Percentiles rank a stretch among this genome's conserved stretches.
phyloP scores from a whole-genome alignment of 2,888 invertebrate species.

The Cremastobaeus sp. region DNA sequence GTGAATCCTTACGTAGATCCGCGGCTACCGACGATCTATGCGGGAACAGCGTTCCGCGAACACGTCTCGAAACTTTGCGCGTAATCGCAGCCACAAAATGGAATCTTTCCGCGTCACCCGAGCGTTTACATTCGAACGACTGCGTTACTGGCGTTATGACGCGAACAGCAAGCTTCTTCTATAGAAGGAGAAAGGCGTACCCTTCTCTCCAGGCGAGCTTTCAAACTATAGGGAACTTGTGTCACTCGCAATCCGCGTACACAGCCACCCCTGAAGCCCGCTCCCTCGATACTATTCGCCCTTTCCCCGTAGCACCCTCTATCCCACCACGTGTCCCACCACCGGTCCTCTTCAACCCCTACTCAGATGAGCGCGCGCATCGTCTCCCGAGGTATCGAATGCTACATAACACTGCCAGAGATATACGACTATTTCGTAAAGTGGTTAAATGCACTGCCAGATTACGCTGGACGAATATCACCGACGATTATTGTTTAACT shows the following conservation, averaged over 20 bases:
- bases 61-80: constrained; percentile 15
- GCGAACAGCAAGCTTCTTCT: constrained; percentile 62
- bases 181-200: too few species aligned
- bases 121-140: constrained; percentile 1
- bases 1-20: constrained; percentile 30
- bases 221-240: constrained; percentile 60
- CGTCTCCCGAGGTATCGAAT: constrained; percentile 74
- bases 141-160: constrained; percentile 33
- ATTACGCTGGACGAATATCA: constrained; percentile 69
- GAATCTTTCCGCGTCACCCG: constrained; percentile 39
- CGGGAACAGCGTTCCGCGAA: neutral
- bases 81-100: constrained; percentile 32
- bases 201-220: constrained; percentile 67
- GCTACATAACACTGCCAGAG: constrained; percentile 73
- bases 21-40: constrained; percentile 2
- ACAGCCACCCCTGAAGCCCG: constrained; percentile 62
- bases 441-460: constrained; percentile 77
- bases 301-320: constrained; percentile 45
- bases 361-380: constrained; percentile 63
- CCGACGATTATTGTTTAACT: constrained; percentile 56
- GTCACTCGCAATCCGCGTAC: constrained; percentile 68
- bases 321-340: constrained; percentile 53
- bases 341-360: constrained; percentile 59
- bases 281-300: constrained; percentile 54
- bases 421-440: constrained; percentile 75